phyloP scores from a whole-genome alignment of 2,113 vertebrate species.

The Ursus arctos region DNA sequence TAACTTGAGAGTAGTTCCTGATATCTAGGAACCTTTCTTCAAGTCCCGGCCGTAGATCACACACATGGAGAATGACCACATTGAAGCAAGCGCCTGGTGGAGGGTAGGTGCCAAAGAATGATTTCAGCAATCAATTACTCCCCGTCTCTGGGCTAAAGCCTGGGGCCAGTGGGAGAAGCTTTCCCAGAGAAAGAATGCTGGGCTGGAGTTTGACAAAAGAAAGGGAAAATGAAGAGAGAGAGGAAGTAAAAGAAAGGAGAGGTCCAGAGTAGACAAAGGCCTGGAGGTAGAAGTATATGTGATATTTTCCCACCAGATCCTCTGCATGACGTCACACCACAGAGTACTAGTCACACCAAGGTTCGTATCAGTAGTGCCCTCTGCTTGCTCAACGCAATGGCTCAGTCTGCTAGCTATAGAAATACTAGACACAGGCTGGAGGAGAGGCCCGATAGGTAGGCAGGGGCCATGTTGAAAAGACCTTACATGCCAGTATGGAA shows the following conservation, averaged over 20 bases:
- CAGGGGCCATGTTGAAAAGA: neutral
- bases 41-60: neutral
- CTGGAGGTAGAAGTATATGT: neutral
- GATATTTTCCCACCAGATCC: neutral
- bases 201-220: neutral
- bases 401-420: neutral
- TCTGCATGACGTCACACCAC: neutral
- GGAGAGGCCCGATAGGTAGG: neutral
- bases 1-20: slow-evolving; percentile 3
- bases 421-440: neutral
- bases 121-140: neutral
- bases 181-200: neutral
- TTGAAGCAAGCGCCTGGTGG: neutral
- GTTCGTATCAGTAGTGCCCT: neutral
- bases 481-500: neutral
- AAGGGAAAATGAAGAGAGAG: neutral
- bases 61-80: slow-evolving; percentile 14
- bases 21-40: slow-evolving; percentile 13
- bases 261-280: neutral
- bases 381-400: neutral
- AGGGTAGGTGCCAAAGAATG: neutral
- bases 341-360: neutral
- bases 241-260: neutral
- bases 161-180: neutral
- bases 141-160: neutral